phyloP scores from a whole-genome alignment of 2,888 invertebrate species.

The Dicyrtomina minuta region DNA sequence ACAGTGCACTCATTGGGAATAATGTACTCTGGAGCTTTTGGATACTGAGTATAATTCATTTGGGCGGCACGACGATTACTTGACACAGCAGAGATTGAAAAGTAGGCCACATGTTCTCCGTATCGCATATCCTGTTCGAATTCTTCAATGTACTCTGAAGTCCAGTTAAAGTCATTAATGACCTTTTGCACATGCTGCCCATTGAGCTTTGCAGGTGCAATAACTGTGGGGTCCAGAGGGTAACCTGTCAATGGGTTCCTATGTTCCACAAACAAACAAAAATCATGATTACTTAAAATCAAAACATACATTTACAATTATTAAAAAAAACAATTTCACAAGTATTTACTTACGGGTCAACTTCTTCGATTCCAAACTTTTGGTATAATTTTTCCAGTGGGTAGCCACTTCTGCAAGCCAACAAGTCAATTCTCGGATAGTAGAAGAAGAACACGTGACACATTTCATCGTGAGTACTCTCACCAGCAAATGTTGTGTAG shows the following conservation, averaged over 20 bases:
- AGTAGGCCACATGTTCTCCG: not conserved
- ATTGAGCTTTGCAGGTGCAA: not conserved
- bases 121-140: conserved; percentile 18
- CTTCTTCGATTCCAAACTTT: conserved; percentile 64
- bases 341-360: conserved; percentile 1
- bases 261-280: too few species aligned
- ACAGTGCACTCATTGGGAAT: too few species aligned
- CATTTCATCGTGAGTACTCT: conserved; percentile 83
- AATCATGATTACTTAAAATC: too few species aligned
- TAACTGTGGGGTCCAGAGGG: conserved; percentile 5
- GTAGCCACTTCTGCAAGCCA: conserved; percentile 82
- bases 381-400: conserved; percentile 80
- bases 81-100: not conserved
- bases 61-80: too few species aligned
- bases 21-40: too few species aligned
- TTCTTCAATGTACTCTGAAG: not conserved
- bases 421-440: conserved; percentile 76
- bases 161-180: conserved; percentile 19
- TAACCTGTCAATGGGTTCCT: too few species aligned
- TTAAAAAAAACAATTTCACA: too few species aligned
- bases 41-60: too few species aligned
- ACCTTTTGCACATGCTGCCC: conserved; percentile 10
- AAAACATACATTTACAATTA: too few species aligned
- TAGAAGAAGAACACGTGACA: conserved; percentile 80
- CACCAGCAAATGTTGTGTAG: conserved; percentile 64